Evolutionary conservation across 30 jellyfish, hydroid and myxozoan species (phyloP), one percentile per base, ranked within the genome.

Genomic region (Turritopsis dohrnii): DNA sequence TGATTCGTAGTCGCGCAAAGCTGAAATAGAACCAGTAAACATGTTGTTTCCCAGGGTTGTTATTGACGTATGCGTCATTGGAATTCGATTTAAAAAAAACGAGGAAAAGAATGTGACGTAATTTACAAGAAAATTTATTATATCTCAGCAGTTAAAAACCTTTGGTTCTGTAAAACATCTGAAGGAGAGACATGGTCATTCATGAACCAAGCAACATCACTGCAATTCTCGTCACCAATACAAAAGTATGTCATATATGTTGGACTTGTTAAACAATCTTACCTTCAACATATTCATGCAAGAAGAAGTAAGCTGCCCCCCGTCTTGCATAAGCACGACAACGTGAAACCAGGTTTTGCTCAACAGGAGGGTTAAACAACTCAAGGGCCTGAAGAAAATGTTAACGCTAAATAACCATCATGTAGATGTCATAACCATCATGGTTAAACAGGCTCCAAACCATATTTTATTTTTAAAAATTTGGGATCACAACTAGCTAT

Each of bases 361-460:
- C 83, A 60, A 93, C 98, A 7, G 98, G 98, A 1, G 98, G 98
- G 54, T 85, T 90, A 52, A 76, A 90, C 24, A 93, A 85, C 26
- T 88, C 94, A 54, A 88, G 71, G 9, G 98, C 98, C 98, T 93
- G 71, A 18, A 74, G 54, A 30, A 71, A n/a, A 41, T n/a, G n/a
- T n/a, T 29, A n/a, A n/a, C n/a, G n/a, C n/a, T n/a, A n/a, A n/a
- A n/a, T n/a, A n/a, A n/a, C n/a, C n/a, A n/a, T n/a, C n/a, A n/a
- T n/a, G n/a, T n/a, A n/a, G n/a, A n/a, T n/a, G n/a, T n/a, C n/a
- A n/a, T n/a, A n/a, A n/a, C n/a, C n/a, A n/a, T n/a, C n/a, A n/a
- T n/a, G n/a, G n/a, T n/a, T n/a, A n/a, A n/a, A n/a, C n/a, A n/a
- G n/a, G n/a, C n/a, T n/a, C n/a, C n/a, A n/a, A n/a, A n/a, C n/a